Evolutionary conservation across 2,797 vertebrate species (phyloP), one percentile per base, ranked within the genome.

Genomic region (Lutjanus argentimaculatus): DNA sequence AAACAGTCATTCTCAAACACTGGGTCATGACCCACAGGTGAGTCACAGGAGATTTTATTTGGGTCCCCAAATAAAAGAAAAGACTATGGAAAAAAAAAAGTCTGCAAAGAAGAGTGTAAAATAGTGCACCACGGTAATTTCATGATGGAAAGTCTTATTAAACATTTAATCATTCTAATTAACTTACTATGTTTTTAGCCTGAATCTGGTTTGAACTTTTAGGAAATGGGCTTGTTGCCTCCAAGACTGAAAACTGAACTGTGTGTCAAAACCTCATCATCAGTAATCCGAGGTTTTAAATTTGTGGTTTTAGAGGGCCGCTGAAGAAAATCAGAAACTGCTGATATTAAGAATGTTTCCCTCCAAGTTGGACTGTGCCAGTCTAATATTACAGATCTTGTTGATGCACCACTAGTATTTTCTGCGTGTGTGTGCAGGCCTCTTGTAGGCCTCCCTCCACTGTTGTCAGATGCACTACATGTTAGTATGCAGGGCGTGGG

Each of bases 401-500:
- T 22, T 12, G 19, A 10, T 48, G 42, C 30, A 58, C 45, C 17
- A 25, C 8, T 4, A 46, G 46, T 68, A 16, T 16, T 49, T 16
- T 22, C 21, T 40, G 55, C 7, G 53, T 55, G 22, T 59, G 36
- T 72, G 48, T 21, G 67, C 13, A 14, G 51, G 30, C 43, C 36
- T 52, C 19, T 17, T 17, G 25, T 25, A 0, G 11, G 57, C 17
- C 70, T 30, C 56, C 36, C 21, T 3, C 45, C 59, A 8, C 21
- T 17, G 62, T 67, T 56, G 55, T 87, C 19, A 61, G 69, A 45
- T 51, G 59, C 58, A 8, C 62, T 46, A 9, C 8, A 48, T 45
- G 72, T 91, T 89, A 72, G 85, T 86, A 87, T 92, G 79, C 90
- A 81, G 62, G 55, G n/a, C 58, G 64, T 75, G 83, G 71, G 80